Evolutionary conservation across 2,888 invertebrate genomes (phyloP).

Genomic region (Tachina grossa): DNA sequence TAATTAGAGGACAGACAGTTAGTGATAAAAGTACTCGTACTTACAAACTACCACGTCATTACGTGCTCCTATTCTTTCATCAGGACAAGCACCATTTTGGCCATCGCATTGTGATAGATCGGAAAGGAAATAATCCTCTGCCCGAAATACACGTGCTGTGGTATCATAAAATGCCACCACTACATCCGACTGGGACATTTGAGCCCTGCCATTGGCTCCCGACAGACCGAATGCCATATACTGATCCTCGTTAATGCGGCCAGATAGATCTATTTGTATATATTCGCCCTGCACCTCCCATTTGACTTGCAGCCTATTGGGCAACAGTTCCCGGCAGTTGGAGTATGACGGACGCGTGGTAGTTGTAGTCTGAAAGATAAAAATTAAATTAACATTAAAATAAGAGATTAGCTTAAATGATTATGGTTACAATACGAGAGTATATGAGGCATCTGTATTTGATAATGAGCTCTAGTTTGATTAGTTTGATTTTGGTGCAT

Average conservation of each 20-base stretch:
- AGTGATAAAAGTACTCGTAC: constrained; percentile 54
- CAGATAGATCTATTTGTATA: constrained; percentile 90
- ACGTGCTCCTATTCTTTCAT: constrained; percentile 90
- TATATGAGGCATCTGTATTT: constrained; percentile 17
- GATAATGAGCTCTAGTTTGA: constrained; percentile 31
- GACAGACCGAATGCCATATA: constrained; percentile 95
- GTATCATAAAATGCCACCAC: constrained; percentile 90
- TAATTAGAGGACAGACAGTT: not conserved
- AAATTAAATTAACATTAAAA: not conserved
- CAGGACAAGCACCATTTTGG: constrained; percentile 92
- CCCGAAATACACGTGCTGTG: constrained; percentile 85
- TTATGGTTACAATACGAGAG: not conserved
- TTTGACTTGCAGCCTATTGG: constrained; percentile 92
- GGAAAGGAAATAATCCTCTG: constrained; percentile 93
- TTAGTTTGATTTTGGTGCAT: not conserved
- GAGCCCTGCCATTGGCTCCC: constrained; percentile 88
- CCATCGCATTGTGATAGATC: constrained; percentile 92
- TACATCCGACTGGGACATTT: constrained; percentile 92
- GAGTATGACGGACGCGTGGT: constrained; percentile 87
- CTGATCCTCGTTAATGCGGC: constrained; percentile 90
- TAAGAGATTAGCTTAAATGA: not conserved
- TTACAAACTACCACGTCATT: constrained; percentile 89
- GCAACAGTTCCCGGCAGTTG: constrained; percentile 93
- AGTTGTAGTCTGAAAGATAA: constrained; percentile 88
- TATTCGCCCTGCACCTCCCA: constrained; percentile 92